phyloP scores from a whole-genome alignment of 2,113 vertebrate genomes.

The Prietella phreatophila region DNA sequence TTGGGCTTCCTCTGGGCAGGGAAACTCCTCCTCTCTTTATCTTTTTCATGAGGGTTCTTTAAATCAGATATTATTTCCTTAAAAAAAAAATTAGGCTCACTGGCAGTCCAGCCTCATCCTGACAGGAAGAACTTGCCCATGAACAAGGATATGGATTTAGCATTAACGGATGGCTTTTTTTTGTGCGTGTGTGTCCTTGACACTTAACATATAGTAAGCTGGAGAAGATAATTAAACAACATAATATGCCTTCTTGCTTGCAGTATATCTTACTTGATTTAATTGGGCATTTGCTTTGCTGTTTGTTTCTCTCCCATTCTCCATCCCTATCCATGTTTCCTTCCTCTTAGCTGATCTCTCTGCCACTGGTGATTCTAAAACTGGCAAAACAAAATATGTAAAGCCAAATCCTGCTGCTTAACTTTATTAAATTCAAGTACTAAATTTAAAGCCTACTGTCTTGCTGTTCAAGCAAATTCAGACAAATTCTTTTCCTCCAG shows the following conservation, averaged over 20 bases:
- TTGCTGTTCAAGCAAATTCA: neutral
- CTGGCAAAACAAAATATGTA: conserved; percentile 69
- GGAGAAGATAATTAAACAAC: neutral
- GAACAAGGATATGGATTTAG: neutral
- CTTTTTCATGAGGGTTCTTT: too few species aligned
- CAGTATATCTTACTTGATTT: neutral
- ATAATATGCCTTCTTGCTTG: neutral
- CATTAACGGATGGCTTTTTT: neutral
- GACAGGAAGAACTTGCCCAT: neutral
- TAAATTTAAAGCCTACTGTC: conserved; percentile 69
- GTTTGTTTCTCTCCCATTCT: conserved; percentile 39
- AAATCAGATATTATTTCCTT: neutral
- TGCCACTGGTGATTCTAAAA: conserved; percentile 73
- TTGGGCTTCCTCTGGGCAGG: too few species aligned
- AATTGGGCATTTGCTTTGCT: neutral
- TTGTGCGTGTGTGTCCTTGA: neutral
- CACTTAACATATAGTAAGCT: neutral
- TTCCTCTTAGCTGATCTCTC: conserved; percentile 67
- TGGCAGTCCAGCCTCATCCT: neutral
- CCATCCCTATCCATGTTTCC: conserved; percentile 55
- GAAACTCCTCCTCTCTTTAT: too few species aligned
- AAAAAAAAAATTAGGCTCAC: neutral
- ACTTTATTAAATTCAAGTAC: conserved; percentile 64
- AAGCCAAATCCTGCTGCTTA: conserved; percentile 68
- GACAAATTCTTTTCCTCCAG: neutral